Evolutionary conservation across 1,140 invertebrate genomes (phyloP).

Genomic region (Oncopodura yosiiana): DNA sequence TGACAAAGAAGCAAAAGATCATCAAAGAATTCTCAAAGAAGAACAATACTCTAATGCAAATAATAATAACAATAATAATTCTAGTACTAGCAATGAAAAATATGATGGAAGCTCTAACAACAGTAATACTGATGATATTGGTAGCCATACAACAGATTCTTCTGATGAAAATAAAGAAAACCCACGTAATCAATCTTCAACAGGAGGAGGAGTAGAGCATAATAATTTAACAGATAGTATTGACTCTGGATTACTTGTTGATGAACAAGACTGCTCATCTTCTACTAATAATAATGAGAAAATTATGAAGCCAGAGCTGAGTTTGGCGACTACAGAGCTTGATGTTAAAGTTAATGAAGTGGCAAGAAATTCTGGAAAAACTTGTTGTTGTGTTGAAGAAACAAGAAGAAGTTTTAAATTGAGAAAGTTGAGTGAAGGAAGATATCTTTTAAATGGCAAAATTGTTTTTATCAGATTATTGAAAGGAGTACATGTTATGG

Average conservation of each 20-base stretch:
- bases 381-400: slow-evolving; percentile 36
- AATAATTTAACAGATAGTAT: slow-evolving; percentile 28
- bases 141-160: too few relatives aligned
- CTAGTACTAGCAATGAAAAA: too few relatives aligned
- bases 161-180: too few relatives aligned
- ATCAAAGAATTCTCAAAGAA: background rate
- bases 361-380: slow-evolving; percentile 37
- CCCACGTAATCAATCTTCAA: too few relatives aligned
- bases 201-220: background rate
- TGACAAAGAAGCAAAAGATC: slow-evolving; percentile 15
- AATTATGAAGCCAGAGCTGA: too few relatives aligned
- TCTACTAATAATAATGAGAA: background rate
- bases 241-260: slow-evolving; percentile 25
- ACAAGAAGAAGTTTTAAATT: slow-evolving; percentile 49
- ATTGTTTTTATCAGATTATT: slow-evolving; percentile 67
- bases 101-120: too few relatives aligned
- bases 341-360: slow-evolving; percentile 39
- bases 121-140: too few relatives aligned
- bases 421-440: slow-evolving; percentile 66
- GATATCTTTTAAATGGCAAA: slow-evolving; percentile 67
- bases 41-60: too few relatives aligned
- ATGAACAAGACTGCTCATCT: background rate
- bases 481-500: slow-evolving; percentile 83
- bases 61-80: too few relatives aligned
- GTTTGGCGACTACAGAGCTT: background rate